Evolutionary conservation across 2,797 vertebrate genomes (phyloP).

Genomic region (Clarias platycephalus): DNA sequence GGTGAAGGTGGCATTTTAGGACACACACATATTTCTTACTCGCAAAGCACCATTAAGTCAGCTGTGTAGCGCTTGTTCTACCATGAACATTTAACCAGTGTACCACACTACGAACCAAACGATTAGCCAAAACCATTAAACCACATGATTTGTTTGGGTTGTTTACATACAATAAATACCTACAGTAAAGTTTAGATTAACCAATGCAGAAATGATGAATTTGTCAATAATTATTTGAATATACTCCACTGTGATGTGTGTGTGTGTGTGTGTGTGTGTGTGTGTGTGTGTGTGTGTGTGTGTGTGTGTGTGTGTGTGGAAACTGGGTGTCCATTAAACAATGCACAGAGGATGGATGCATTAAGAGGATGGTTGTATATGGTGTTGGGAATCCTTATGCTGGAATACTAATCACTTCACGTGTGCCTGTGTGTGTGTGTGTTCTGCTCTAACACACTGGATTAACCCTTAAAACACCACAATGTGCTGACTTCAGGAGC

Average conservation of each 20-base stretch:
- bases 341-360: background rate
- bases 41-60: background rate
- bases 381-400: background rate
- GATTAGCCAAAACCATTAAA: background rate
- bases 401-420: background rate
- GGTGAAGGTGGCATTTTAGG: background rate
- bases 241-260: too few relatives aligned
- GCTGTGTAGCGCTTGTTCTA: background rate
- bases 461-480: slow-evolving; percentile 3
- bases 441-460: background rate
- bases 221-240: too few relatives aligned
- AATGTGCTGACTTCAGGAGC: background rate
- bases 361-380: background rate
- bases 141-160: background rate
- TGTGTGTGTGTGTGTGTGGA: background rate
- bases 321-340: too few relatives aligned
- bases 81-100: background rate
- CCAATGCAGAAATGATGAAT: background rate
- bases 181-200: background rate
- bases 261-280: too few relatives aligned
- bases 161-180: too few relatives aligned
- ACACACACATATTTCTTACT: too few relatives aligned
- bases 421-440: background rate
- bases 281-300: too few relatives aligned
- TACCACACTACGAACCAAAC: background rate